Base-by-base conservation (phyloP, 2,888 invertebrate species). In the Apamea epomidion region DNA sequence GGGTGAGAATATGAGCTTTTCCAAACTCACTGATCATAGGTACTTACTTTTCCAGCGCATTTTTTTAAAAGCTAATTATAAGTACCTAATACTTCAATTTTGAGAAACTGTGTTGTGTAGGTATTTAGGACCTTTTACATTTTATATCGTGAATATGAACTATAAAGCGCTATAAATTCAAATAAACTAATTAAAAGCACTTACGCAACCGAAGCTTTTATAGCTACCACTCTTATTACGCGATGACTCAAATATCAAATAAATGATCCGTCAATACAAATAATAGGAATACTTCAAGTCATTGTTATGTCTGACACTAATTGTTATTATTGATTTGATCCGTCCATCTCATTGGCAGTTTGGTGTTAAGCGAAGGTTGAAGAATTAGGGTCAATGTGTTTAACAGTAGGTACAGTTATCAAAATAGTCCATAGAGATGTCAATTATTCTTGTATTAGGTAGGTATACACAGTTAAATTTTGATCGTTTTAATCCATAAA, bases 241-340 rank as follows among this genome's bases (percentile, higher is more conserved):
- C 72, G 42, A 51, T 18, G n/a, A 29, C 64, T 58, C 37, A 37
- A 60, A 71, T 78, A 54, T 37, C 37, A 64, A 76, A 78, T 32
- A 79, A 78, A 81, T 69, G 37, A 75, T 62, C 74, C 37, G 51
- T 74, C 87, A 75, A 71, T 74, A 48, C 48, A n/a, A 72, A 81
- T 77, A 54, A 76, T 65, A 67, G 51, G 14, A 71, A 67, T 75
- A 75, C 54, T 78, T 64, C 45, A 74, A 62, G 16, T 71, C 62
- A 82, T 70, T 85, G 72, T 78, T 77, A 60, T 8, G 8, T 60
- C 73, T 83, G 73, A 87, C 76, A 77, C 25, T 72, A 71, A 86
- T 86, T 81, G 68, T 42, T 76, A 76, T 76, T 87, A 81, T 81
- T 82, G 80, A 88, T 82, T 70, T 48, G 68, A 70, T 32, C 12